phyloP scores from a whole-genome alignment of 2,888 invertebrate species.

The Ichneumoninae sp. region DNA sequence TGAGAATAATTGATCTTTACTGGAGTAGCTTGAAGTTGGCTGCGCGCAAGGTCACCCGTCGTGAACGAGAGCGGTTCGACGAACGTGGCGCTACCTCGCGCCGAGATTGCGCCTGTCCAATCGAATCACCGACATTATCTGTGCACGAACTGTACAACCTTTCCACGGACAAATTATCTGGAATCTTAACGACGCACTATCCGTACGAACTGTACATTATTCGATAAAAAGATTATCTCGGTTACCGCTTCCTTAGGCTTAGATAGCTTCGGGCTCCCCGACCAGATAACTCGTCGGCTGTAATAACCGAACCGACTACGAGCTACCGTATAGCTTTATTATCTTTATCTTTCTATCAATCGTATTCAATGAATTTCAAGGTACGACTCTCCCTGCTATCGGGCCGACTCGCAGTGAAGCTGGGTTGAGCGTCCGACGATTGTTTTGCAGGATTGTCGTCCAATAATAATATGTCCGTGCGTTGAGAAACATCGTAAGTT shows the following conservation, averaged over 20 bases:
- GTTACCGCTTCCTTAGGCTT: neutral
- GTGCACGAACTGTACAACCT: neutral
- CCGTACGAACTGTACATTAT: neutral
- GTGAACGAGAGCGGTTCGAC: constrained; percentile 29
- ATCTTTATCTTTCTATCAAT: constrained; percentile 47
- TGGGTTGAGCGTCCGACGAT: constrained; percentile 1
- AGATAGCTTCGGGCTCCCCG: neutral
- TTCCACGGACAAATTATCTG: neutral
- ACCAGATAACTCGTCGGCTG: neutral
- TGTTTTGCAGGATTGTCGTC: neutral
- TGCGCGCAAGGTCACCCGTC: constrained; percentile 22
- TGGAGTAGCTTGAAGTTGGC: constrained; percentile 71
- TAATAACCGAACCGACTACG: neutral
- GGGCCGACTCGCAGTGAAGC: neutral
- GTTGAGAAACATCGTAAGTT: constrained; percentile 25
- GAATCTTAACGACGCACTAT: neutral
- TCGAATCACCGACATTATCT: neutral
- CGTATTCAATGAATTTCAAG: constrained; percentile 28
- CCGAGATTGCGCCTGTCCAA: neutral
- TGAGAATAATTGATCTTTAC: constrained; percentile 79
- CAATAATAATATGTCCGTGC: constrained; percentile 6
- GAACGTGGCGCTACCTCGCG: neutral
- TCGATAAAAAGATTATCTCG: neutral
- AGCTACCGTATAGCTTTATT: neutral
- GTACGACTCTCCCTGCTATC: constrained; percentile 10